Evolutionary conservation across 2,113 vertebrate species (phyloP).

Genomic region (Conger conger): DNA sequence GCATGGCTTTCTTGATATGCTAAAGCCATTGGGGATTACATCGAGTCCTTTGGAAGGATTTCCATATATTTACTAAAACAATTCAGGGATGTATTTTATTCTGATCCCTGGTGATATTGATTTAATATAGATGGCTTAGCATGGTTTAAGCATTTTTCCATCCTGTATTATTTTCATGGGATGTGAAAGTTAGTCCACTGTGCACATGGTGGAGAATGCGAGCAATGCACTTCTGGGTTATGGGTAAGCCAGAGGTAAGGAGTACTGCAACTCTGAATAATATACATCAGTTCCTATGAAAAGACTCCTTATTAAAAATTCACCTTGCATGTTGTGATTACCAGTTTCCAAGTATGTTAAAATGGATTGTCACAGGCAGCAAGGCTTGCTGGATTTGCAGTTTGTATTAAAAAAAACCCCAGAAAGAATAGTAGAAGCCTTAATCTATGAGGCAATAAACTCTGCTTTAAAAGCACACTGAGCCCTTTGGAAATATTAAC

Average conservation of each 20-base stretch:
- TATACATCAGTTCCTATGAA: not conserved
- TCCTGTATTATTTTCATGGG: conserved; percentile 10
- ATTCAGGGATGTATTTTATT: conserved; percentile 61
- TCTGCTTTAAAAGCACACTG: not conserved
- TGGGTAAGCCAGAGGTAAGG: conserved; percentile 11
- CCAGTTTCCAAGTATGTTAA: not conserved
- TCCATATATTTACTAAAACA: conserved; percentile 66
- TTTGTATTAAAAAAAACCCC: not conserved
- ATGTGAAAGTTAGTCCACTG: conserved; percentile 30
- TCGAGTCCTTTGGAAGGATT: conserved; percentile 52
- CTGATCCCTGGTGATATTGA: conserved; percentile 63
- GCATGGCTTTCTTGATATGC: conserved; percentile 45
- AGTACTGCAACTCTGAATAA: not conserved
- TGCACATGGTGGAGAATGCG: conserved; percentile 21
- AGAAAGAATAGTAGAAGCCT: not conserved
- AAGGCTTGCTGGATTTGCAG: not conserved
- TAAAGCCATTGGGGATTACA: conserved; percentile 54
- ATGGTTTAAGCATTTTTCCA: conserved; percentile 12
- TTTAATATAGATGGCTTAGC: conserved; percentile 58
- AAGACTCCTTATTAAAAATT: too few species aligned
- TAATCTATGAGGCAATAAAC: not conserved
- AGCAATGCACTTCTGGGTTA: conserved; percentile 23
- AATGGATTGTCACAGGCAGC: not conserved
- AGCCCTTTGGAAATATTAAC: not conserved
- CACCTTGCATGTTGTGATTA: not conserved